Evolutionary conservation across 2,113 vertebrate species (phyloP).

Genomic region (Coreoperca whiteheadi): DNA sequence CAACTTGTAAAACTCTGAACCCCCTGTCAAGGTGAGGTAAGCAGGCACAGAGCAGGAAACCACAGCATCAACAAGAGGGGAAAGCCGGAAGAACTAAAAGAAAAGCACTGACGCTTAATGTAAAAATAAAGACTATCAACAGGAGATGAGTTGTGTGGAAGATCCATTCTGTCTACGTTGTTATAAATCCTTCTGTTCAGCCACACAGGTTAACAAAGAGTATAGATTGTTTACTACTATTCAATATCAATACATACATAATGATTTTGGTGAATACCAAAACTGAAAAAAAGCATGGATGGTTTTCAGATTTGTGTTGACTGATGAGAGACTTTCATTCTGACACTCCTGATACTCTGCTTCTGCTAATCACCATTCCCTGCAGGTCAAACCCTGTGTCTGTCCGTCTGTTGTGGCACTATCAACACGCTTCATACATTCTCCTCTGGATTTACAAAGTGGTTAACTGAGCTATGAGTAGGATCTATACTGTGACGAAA

Average conservation of each 20-base stretch:
- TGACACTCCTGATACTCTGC: background rate
- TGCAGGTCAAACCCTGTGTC: background rate
- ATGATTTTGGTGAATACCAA: background rate
- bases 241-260: background rate
- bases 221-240: background rate
- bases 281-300: background rate
- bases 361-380: background rate
- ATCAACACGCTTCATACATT: background rate
- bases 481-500: background rate
- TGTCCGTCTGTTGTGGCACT: background rate
- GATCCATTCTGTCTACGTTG: background rate
- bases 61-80: background rate
- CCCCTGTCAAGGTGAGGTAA: background rate
- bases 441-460: background rate
- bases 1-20: constrained; percentile 2
- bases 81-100: background rate
- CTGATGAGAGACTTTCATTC: constrained; percentile 14
- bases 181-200: background rate
- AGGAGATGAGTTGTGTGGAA: background rate
- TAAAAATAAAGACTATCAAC: background rate
- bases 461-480: background rate
- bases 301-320: constrained; percentile 7
- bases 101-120: background rate
- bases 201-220: background rate
- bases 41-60: background rate